Evolutionary conservation across 2,797 vertebrate species (phyloP).

Genomic region (Melanotaenia trifasciata): DNA sequence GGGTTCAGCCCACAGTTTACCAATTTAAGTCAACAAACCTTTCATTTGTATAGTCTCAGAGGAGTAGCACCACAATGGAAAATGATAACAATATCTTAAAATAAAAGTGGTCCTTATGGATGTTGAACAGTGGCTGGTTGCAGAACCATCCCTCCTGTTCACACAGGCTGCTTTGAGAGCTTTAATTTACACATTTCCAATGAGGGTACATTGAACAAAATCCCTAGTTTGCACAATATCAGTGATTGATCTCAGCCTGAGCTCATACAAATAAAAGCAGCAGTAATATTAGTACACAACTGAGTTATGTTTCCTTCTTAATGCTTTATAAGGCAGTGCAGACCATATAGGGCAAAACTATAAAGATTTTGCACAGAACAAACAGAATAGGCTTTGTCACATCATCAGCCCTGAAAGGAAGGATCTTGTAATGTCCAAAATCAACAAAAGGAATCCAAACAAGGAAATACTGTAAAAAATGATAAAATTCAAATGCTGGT

Average conservation of each 20-base stretch:
- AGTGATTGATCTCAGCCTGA: neutral
- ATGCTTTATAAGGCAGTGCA: neutral
- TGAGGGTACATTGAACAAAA: neutral
- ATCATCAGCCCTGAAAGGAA: neutral
- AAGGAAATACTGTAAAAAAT: neutral
- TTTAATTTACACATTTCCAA: neutral
- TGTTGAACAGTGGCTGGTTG: neutral
- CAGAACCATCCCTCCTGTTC: neutral
- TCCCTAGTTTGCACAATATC: neutral
- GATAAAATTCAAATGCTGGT: neutral
- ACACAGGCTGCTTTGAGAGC: neutral
- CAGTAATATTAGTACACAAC: neutral
- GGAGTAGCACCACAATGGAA: constrained; percentile 27
- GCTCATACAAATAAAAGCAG: neutral
- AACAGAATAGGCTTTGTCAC: neutral
- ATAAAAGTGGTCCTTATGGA: neutral
- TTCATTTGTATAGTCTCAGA: constrained; percentile 50
- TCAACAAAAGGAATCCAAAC: accelerated
- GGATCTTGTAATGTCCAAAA: neutral
- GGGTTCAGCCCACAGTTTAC: constrained; percentile 51
- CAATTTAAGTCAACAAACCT: constrained; percentile 53
- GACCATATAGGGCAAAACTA: neutral
- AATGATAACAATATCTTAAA: neutral
- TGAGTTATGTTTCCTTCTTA: neutral
- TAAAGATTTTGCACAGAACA: neutral